phyloP scores from a whole-genome alignment of 2,113 vertebrate genomes.

The Erythrocercus mccallii region DNA sequence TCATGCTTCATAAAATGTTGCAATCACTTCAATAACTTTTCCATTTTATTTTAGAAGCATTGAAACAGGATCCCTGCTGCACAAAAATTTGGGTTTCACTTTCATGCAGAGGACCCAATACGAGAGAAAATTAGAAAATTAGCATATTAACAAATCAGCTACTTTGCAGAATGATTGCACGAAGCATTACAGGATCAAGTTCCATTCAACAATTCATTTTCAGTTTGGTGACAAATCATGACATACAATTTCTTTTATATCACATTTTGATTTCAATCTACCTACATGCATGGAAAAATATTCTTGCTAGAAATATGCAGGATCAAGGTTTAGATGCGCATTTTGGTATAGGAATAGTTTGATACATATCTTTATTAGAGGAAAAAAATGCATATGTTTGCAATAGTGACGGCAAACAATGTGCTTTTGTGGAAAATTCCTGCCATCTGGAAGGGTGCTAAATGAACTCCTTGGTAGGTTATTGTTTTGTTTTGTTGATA shows the following conservation, averaged over 20 bases:
- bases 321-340: not conserved
- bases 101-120: not conserved
- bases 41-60: not conserved
- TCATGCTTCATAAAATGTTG: not conserved
- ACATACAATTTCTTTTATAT: not conserved
- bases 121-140: not conserved
- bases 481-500: constrained; percentile 1
- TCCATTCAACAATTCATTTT: not conserved
- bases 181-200: not conserved
- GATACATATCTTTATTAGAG: not conserved
- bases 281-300: not conserved
- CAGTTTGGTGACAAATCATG: not conserved
- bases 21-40: not conserved
- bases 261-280: not conserved
- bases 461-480: not conserved
- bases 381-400: not conserved
- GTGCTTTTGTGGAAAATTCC: not conserved
- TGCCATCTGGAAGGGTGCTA: constrained; percentile 20
- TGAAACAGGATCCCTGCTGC: not conserved
- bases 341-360: not conserved
- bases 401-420: not conserved
- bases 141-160: not conserved
- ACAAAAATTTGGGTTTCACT: not conserved
- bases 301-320: not conserved
- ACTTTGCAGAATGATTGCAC: not conserved